phyloP scores from a whole-genome alignment of 2,797 vertebrate species.

The Anas bernieri region DNA sequence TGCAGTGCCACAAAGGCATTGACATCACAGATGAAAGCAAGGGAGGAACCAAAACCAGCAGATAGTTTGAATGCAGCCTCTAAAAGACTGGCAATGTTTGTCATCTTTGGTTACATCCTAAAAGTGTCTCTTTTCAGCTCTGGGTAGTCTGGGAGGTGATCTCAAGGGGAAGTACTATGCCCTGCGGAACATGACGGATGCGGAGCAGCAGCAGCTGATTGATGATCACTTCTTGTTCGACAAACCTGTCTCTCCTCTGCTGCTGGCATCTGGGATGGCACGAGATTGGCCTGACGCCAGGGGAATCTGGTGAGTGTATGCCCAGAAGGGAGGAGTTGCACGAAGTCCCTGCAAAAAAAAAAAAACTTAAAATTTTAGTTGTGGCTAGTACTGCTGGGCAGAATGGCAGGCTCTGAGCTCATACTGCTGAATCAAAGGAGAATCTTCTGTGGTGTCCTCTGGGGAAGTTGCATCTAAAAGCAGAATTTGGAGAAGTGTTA shows the following conservation, averaged over 20 bases:
- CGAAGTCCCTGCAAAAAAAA: not conserved
- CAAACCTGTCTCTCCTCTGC: slow-evolving; percentile 94
- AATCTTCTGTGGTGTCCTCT: not conserved
- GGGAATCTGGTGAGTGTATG: slow-evolving; percentile 89
- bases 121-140: slow-evolving; percentile 77
- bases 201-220: slow-evolving; percentile 95
- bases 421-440: not conserved
- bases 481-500: not conserved
- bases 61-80: not conserved
- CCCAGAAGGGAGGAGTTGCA: rapidly evolving
- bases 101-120: not conserved
- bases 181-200: slow-evolving; percentile 92
- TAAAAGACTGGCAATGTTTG: not conserved
- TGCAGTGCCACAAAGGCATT: not conserved
- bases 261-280: slow-evolving; percentile 94
- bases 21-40: slow-evolving; percentile 23
- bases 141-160: slow-evolving; percentile 89
- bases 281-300: slow-evolving; percentile 95
- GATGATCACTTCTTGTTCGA: slow-evolving; percentile 98
- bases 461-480: not conserved
- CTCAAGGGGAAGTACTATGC: slow-evolving; percentile 94
- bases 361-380: not conserved
- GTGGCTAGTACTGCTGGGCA: not conserved
- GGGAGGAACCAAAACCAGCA: not conserved
- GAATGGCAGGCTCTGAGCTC: not conserved